These are phyloP conservation scores for Ia io DNA, from an alignment of 2,113 vertebrate genomes.

Conservation along the genomic window DNA sequence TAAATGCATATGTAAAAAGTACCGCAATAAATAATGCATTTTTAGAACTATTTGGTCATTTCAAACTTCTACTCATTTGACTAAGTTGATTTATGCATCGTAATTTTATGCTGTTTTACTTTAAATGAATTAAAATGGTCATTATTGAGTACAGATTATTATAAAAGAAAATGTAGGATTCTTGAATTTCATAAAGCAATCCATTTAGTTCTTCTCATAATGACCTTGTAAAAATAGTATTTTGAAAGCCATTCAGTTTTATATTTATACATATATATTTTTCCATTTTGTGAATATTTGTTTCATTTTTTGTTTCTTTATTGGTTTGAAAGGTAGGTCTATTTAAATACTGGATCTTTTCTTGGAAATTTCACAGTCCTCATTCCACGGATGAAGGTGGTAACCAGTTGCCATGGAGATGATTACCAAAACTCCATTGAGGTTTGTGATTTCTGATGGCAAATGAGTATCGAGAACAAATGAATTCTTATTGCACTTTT, in stretches of 20 bases:
- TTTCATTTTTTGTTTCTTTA: background rate
- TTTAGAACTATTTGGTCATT: background rate
- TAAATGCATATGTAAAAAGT: background rate
- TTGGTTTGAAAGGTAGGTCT: background rate
- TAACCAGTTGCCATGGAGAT: slow-evolving; percentile 53
- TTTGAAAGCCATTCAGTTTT: slow-evolving; percentile 12
- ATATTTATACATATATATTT: background rate
- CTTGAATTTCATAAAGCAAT: background rate
- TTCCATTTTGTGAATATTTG: slow-evolving; percentile 1
- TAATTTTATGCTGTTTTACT: background rate
- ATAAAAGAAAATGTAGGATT: background rate
- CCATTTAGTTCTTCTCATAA: background rate
- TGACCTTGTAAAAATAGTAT: background rate
- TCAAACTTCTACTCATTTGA: background rate
- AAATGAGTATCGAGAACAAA: slow-evolving; percentile 56
- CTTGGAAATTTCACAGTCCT: slow-evolving; percentile 41
- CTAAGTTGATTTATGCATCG: background rate
- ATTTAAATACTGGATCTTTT: slow-evolving; percentile 10
- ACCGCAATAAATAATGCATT: background rate
- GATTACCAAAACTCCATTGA: slow-evolving; percentile 25
- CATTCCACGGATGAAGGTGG: background rate
- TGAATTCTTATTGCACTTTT: slow-evolving; percentile 45
- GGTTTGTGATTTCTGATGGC: slow-evolving; percentile 44
- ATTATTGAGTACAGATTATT: background rate
- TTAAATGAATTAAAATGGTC: background rate